Conservation (phyloP, 2,113 vertebrate species). For the Riparia riparia region DNA sequence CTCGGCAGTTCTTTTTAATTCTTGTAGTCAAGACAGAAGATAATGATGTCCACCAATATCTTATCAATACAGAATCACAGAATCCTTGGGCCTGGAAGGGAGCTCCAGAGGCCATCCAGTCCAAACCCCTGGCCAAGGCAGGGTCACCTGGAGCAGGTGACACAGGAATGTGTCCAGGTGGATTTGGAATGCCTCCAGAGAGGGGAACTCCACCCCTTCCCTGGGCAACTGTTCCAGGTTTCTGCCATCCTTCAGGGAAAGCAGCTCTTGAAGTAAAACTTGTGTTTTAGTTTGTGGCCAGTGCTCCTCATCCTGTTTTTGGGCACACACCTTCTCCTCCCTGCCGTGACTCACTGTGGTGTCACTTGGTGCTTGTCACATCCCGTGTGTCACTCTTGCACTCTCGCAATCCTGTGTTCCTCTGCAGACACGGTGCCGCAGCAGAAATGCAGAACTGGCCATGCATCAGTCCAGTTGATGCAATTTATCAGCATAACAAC, state of each 20-base stretch:
- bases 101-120: background rate
- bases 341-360: background rate
- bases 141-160: background rate
- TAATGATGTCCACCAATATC: background rate
- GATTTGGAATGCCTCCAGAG: background rate
- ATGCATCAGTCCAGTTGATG: rapidly evolving
- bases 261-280: background rate
- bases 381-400: background rate
- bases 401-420: background rate
- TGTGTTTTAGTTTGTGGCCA: background rate
- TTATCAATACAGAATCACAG: background rate
- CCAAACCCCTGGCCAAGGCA: background rate
- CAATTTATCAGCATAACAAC: rapidly evolving
- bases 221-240: background rate
- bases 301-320: background rate
- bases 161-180: background rate
- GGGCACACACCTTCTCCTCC: background rate
- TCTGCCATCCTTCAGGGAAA: background rate
- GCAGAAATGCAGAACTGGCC: background rate
- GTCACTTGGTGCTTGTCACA: background rate
- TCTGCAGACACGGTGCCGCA: background rate
- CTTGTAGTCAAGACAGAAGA: background rate
- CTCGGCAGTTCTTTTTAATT: background rate
- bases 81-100: background rate
- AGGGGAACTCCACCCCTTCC: background rate